A percentile compares a stretch with the other conserved stretches of the same genome.
phyloP scores from a whole-genome alignment of 2,888 invertebrate species.

The Acrocera orbiculus region DNA sequence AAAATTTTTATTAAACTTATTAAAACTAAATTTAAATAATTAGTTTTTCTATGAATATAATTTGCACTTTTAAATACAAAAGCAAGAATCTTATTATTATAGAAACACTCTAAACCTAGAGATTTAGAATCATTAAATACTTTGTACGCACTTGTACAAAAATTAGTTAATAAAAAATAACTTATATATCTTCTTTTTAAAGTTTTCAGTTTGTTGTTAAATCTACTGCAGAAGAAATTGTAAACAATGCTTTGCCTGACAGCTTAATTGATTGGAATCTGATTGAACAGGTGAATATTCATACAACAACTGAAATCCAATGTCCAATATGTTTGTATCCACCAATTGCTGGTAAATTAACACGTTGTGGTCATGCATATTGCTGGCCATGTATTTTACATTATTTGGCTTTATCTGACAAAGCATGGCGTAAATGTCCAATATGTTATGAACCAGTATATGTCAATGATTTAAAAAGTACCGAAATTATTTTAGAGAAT shows the following conservation, averaged over 20 bases:
- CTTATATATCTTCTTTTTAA: slow-evolving; percentile 17
- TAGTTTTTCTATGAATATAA: neutral
- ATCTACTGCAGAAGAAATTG: slow-evolving; percentile 54
- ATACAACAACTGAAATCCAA: slow-evolving; percentile 46
- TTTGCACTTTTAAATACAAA: no score
- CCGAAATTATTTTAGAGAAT: slow-evolving; percentile 23
- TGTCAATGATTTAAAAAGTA: slow-evolving; percentile 70
- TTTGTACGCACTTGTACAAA: no score
- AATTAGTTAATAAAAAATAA: no score
- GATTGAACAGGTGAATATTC: slow-evolving; percentile 74
- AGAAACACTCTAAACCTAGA: no score
- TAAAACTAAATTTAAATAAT: neutral
- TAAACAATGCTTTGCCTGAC: slow-evolving; percentile 58
- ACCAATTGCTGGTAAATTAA: slow-evolving; percentile 79
- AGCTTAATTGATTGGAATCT: slow-evolving; percentile 77
- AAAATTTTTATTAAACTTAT: no score
- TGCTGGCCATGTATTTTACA: slow-evolving; percentile 94
- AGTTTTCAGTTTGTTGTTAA: slow-evolving; percentile 94
- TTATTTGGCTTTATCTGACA: slow-evolving; percentile 73
- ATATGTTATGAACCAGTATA: slow-evolving; percentile 77
- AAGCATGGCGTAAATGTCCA: slow-evolving; percentile 70
- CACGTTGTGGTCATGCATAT: slow-evolving; percentile 86
- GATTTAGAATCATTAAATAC: no score
- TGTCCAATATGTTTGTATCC: slow-evolving; percentile 88
- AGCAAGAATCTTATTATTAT: no score